Base-by-base conservation (phyloP, 1,140 invertebrate genomes). In the Ostrea denselamellosa region DNA sequence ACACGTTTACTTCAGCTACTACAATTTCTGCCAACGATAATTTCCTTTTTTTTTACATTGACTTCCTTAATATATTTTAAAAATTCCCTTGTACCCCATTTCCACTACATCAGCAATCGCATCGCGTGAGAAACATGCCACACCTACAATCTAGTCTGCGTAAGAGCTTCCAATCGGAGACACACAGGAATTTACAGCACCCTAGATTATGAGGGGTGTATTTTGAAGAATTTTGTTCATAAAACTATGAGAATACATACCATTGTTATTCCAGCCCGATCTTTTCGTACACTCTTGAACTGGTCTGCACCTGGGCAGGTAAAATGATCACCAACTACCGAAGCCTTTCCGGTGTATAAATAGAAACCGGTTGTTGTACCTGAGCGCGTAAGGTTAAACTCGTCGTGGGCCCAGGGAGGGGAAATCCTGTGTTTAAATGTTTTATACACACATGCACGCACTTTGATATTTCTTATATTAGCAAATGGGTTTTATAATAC, bases 311-410 rank as follows among this genome's bases (percentile, higher is more conserved):
- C 68, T 77, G 68, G 68, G 8, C 68, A 77, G 68, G 68, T 77
- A 25, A 77, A 77, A 77, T 7, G n/a, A 77, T 77, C 68, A 9
- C 68, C 22, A 77, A 9, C 14, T 25, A 77, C 68, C 68, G 25
- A 77, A 77, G 68, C 28, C 68, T 77, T 77, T 77, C 68, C 68
- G 68, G 68, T 77, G 68, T 77, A 77, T 77, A 77, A 77, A 77
- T 77, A 77, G 68, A 77, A 77, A 77, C 68, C 68, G 68, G 68
- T 77, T 77, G 68, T 77, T 77, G 68, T 77, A 77, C 68, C 68
- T 77, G 68, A 77, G 68, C 68, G 68, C 68, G 25, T 25, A 77
- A 77, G 25, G 68, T 34, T 34, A 28, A 77, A 34, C 14, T 9
- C 25, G 4, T 34, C 12, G 68, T 10, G 28, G 68, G 68, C 68